Evolutionary conservation across 2,888 invertebrate genomes (phyloP), one percentile per base, ranked within the genome.

Genomic region (Helobdella robusta): DNA sequence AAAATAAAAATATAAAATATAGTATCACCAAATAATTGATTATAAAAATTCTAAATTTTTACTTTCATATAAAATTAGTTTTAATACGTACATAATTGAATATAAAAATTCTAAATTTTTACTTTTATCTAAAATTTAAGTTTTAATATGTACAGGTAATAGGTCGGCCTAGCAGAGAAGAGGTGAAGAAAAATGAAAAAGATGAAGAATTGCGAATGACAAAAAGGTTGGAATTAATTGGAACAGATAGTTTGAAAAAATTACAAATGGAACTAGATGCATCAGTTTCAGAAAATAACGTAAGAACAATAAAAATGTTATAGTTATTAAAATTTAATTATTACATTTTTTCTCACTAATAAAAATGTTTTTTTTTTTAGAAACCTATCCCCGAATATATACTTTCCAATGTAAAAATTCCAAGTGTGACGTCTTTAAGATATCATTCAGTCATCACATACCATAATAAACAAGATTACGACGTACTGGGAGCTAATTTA

Each of bases 251-350:
- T 0, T 80, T 92, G 25, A 81, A 83, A 61, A 75, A 83, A 66
- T 87, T 86, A 75, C 84, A 80, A 1, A 81, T 83, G 68, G 78
- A 81, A 32, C 77, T 91, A 25, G 81, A 84, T 63, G 82, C 85
- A 59, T 89, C 91, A 0, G 85, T 88, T 73, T 83, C 84, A 62
- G 84, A 84, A 70, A 91, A 91, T 80, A 88, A 89, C 80, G 88
- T 87, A 75, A 70, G 67, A n/a, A n/a, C n/a, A n/a, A n/a, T n/a
- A n/a, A n/a, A n/a, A n/a, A n/a, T n/a, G n/a, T 35, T 18, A 11
- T 35, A 4, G n/a, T 50, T 50, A 20, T 50, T 50, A 20, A 50
- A 8, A 8, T 8, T 50, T 50, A 8, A 15, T 11, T 50, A 20
- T 50, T 50, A 11, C 23, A 15, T 11, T 50, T 50, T 20, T 50